A percentile compares a stretch with the other conserved stretches of the same genome.
Conservation (phyloP, 2,797 vertebrate species). For the Bradypodion pumilum region DNA sequence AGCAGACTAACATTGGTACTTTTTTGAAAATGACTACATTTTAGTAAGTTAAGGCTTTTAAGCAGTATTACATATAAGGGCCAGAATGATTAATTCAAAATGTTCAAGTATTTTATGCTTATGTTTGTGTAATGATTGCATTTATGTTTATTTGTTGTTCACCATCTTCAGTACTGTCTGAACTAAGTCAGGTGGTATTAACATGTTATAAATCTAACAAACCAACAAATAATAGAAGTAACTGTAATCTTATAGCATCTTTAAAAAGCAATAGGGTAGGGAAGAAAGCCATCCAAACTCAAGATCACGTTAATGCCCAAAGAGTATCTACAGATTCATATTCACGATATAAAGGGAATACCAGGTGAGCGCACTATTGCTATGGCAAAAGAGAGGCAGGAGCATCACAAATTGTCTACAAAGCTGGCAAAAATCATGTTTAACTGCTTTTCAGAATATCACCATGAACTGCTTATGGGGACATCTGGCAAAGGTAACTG, state of each 20-base stretch:
- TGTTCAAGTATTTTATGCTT: background rate
- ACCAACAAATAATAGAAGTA: background rate
- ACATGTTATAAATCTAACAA: no score
- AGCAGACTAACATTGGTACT: no score
- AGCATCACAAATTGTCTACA: background rate
- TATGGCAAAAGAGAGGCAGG: background rate
- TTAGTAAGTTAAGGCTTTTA: background rate
- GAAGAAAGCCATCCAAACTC: background rate
- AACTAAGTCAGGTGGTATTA: no score
- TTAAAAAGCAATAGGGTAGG: background rate
- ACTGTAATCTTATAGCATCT: background rate
- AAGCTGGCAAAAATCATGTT: background rate
- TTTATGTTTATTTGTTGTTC: no score
- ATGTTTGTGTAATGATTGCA: no score
- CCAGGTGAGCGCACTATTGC: background rate
- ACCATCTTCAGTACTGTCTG: no score
- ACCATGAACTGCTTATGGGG: background rate
- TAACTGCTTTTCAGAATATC: background rate
- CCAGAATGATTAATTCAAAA: background rate
- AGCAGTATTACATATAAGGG: background rate
- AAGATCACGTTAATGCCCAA: background rate
- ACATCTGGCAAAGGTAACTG: background rate
- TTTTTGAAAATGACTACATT: no score
- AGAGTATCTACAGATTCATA: background rate
- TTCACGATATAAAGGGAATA: background rate